Percentiles rank a stretch among this genome's conserved stretches.
phyloP scores from a whole-genome alignment of 2,113 vertebrate genomes.

The Cheirogaleus medius region DNA sequence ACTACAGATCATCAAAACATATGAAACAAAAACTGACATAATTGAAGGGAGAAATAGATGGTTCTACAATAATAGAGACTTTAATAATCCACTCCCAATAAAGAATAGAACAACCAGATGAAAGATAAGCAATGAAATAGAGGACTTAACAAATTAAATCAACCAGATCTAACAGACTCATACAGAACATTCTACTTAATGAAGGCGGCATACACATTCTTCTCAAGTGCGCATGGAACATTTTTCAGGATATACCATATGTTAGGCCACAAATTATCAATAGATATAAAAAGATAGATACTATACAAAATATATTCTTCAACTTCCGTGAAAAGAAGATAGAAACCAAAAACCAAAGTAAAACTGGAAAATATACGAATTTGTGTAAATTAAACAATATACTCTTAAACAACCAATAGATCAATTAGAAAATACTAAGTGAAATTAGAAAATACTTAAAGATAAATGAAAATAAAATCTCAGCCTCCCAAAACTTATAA shows the following conservation, averaged over 20 bases:
- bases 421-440: background rate
- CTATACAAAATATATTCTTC: background rate
- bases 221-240: background rate
- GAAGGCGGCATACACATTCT: background rate
- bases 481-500: background rate
- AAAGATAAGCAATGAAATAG: background rate
- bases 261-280: background rate
- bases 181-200: background rate
- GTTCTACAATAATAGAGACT: background rate
- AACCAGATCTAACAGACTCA: background rate
- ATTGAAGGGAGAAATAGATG: background rate
- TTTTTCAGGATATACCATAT: background rate
- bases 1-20: background rate
- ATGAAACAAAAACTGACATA: background rate
- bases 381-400: background rate
- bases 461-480: background rate
- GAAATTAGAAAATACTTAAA: background rate
- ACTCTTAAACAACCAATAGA: background rate
- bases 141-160: background rate
- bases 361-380: background rate
- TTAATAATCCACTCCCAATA: background rate
- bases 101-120: background rate
- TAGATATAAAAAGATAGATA: background rate
- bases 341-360: background rate
- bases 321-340: background rate